Evolutionary conservation across 2,888 invertebrate genomes (phyloP).

Genomic region (Erebia palarica): DNA sequence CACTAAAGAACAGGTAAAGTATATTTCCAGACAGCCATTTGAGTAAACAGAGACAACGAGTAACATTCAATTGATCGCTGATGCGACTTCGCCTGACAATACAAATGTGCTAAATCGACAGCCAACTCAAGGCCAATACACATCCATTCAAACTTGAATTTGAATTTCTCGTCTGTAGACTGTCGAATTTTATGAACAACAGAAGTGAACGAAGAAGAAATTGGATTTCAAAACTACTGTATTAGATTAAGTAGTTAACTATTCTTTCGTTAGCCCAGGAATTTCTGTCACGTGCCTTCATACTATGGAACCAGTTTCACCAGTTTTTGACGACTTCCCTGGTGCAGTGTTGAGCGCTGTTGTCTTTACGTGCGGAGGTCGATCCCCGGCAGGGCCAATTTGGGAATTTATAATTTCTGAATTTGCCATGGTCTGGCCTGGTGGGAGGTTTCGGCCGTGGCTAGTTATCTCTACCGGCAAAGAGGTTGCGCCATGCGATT

Average conservation of each 20-base stretch:
- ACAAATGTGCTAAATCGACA: constrained; percentile 1
- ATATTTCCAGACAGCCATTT: constrained; percentile 1
- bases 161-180: not conserved
- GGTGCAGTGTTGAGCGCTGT: no score
- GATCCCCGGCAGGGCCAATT: no score
- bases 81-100: not conserved
- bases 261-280: no score
- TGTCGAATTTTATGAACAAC: not conserved
- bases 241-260: not conserved
- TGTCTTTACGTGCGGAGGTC: no score
- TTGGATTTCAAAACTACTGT: not conserved
- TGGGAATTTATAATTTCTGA: no score
- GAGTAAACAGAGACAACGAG: constrained; percentile 7
- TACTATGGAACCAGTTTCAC: no score
- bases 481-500: no score
- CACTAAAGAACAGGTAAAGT: not conserved
- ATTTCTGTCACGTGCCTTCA: no score
- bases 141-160: not conserved
- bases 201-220: not conserved
- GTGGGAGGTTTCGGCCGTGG: no score
- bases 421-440: no score
- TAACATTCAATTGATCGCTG: not conserved
- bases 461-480: no score
- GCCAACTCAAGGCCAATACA: not conserved
- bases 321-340: no score